phyloP scores from a whole-genome alignment of 2,113 vertebrate species.

The Zosterops pallidus region DNA sequence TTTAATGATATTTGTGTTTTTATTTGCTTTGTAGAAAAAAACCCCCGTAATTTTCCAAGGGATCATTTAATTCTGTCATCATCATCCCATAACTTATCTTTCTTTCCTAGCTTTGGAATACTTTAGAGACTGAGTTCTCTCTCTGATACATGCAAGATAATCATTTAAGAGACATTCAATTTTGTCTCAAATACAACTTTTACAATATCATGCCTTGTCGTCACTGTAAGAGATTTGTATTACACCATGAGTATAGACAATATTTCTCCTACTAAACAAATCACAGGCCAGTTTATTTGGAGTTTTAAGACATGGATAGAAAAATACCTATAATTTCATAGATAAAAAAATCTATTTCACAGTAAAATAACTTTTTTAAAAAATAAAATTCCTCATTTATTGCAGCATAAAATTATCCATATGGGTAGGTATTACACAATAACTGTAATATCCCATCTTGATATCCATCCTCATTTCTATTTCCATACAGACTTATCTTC shows the following conservation, averaged over 20 bases:
- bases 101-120: background rate
- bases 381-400: background rate
- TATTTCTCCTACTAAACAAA: background rate
- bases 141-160: background rate
- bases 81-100: background rate
- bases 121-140: background rate
- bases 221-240: background rate
- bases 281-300: background rate
- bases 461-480: background rate
- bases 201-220: background rate
- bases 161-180: background rate
- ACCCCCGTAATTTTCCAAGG: background rate
- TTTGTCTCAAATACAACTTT: background rate
- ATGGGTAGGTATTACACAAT: background rate
- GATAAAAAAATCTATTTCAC: background rate
- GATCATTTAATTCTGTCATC: background rate
- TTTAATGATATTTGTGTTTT: background rate
- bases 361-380: background rate
- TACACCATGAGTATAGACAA: background rate
- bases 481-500: background rate
- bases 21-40: background rate
- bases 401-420: background rate
- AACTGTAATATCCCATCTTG: background rate
- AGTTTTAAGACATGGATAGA: background rate
- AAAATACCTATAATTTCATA: background rate